Base-by-base conservation (phyloP, 1,140 invertebrate genomes). In the Drosophila punjabiensis region DNA sequence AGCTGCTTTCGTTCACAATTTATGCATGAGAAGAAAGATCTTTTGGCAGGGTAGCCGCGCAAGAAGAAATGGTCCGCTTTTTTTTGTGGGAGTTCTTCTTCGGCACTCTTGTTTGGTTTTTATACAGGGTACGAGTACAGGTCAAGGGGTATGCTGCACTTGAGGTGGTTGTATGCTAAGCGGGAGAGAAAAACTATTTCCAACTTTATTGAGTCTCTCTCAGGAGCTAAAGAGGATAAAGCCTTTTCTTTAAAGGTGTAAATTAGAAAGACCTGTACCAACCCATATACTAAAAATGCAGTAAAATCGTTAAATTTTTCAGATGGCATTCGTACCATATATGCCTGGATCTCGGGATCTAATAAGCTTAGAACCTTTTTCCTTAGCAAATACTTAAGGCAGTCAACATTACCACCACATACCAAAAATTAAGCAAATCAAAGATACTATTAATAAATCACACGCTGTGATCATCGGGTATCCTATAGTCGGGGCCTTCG, bases 21-120 rank as follows among this genome's bases (percentile, higher is more conserved):
- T 88, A 88, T 88, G 85, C 85, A 89, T 89, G 85, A 89, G 87
- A 79, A 79, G 81, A 78, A 81, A 88, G 78, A 88, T 89, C 64
- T 77, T 58, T 64, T 70, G 50, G 59, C 64, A 48, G 50, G 68
- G 50, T 64, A 78, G 81, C 73, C 75, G 67, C 76, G 60, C 24
- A 24, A 24, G 85, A 87, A 87, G 83, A 87, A 88, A 88, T 87
- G 71, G 61, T 79, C 64, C 70, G 75, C 52, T 85, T 53, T 65
- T 52, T 59, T 66, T 67, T 62, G 76, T 80, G 77, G 77, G 77
- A 80, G 77, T 81, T 69, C 50, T 73, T 55, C 64, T 30, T 65
- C 30, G n/a, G 20, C 56, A 56, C 73, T 62, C 53, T 67, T 69
- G 28, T 45, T 66, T 35, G 16, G 30, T 28, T 52, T 58, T 58